A percentile compares a stretch with the other conserved stretches of the same genome.
These are phyloP conservation scores for Neoniphon sammara DNA, from an alignment of 2,797 vertebrate genomes.

Conservation along the genomic window DNA sequence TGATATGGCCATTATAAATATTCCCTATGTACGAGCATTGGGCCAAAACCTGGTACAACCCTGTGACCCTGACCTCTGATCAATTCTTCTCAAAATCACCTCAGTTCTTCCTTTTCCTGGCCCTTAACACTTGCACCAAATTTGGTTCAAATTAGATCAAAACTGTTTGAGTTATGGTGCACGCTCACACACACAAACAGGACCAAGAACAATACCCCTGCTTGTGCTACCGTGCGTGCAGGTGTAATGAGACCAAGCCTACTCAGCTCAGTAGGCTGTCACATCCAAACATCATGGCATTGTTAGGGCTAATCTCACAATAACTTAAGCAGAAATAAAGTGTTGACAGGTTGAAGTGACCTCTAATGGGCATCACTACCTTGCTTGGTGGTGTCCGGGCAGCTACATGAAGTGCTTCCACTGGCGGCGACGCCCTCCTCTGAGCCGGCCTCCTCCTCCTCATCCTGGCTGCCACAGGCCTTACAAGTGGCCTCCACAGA, in stretches of 20 bases:
- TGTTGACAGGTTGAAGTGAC: neutral
- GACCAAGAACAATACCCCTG: too few species aligned
- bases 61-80: too few species aligned
- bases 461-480: constrained; percentile 86
- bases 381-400: constrained; percentile 87
- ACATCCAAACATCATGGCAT: neutral
- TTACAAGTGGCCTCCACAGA: constrained; percentile 88
- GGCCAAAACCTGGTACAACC: too few species aligned
- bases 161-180: too few species aligned
- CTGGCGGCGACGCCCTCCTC: constrained; percentile 86
- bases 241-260: neutral
- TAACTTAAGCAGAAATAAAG: neutral
- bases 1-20: too few species aligned
- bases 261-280: neutral
- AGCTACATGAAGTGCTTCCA: constrained; percentile 87
- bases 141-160: too few species aligned
- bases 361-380: constrained; percentile 73
- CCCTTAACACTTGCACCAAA: too few species aligned
- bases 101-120: too few species aligned
- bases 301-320: neutral
- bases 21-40: too few species aligned
- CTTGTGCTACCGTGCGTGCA: too few species aligned
- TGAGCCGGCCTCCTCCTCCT: constrained; percentile 82
- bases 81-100: too few species aligned
- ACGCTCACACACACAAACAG: too few species aligned